phyloP scores from a whole-genome alignment of 2,113 vertebrate species.

The Halcyon senegalensis region DNA sequence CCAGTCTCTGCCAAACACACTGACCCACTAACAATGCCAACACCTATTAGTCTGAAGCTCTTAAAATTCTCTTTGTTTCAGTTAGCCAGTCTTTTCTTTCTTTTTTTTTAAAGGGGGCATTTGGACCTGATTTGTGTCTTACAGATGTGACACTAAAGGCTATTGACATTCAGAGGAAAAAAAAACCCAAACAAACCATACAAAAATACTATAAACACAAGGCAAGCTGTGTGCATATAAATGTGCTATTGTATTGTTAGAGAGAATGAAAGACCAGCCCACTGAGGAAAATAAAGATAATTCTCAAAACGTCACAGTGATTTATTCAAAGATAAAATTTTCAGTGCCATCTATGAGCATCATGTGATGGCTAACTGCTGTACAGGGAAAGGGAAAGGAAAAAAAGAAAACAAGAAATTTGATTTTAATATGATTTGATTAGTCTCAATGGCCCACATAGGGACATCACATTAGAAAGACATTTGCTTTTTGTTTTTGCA shows the following conservation, averaged over 20 bases:
- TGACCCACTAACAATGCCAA: background rate
- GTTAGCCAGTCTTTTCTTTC: background rate
- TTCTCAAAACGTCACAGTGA: background rate
- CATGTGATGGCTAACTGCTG: background rate
- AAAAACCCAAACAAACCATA: background rate
- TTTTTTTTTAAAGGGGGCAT: background rate
- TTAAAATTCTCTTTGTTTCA: background rate
- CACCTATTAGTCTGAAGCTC: background rate
- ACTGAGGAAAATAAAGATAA: background rate
- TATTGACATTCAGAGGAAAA: background rate
- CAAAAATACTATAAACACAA: background rate
- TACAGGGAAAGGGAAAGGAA: background rate
- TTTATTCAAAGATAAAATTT: background rate
- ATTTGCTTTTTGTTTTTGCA: background rate
- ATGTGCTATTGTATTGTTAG: background rate
- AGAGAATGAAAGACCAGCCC: background rate
- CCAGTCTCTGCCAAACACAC: background rate
- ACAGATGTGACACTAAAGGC: background rate
- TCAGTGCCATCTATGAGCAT: background rate
- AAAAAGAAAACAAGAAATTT: background rate
- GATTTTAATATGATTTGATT: background rate
- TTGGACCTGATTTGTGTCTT: background rate
- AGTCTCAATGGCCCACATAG: background rate
- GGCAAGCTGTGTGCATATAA: background rate
- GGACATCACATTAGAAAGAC: background rate